These are phyloP conservation scores for Umimayanthus chanpuru DNA, from an alignment of 92 coral and sea anemone species.

Conservation along the genomic window DNA sequence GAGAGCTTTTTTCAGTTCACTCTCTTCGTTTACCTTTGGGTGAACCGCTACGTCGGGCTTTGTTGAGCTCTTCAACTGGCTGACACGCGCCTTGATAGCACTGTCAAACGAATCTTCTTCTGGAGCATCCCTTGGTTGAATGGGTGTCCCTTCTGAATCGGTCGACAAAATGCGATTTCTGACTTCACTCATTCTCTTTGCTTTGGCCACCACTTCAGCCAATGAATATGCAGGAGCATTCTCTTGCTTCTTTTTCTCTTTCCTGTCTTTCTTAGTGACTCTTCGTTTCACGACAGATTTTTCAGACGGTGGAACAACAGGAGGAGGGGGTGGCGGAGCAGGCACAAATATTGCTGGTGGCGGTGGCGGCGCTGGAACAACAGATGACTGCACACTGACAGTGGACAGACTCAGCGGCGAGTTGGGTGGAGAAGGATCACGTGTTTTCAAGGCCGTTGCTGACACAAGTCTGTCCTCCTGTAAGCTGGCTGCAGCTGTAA, in stretches of 20 bases:
- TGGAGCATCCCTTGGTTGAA: slow-evolving; percentile 25
- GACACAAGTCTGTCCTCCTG: slow-evolving; percentile 67
- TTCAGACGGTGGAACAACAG: slow-evolving; percentile 71
- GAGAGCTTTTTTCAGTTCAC: slow-evolving; percentile 79
- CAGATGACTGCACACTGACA: slow-evolving; percentile 55
- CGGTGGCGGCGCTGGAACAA: slow-evolving; percentile 52
- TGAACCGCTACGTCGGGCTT: background rate
- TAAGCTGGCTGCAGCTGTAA: slow-evolving; percentile 44
- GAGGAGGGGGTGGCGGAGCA: slow-evolving; percentile 84
- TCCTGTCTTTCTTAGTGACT: slow-evolving; percentile 66
- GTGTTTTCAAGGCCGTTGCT: slow-evolving; percentile 64
- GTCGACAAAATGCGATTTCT: slow-evolving; percentile 61
- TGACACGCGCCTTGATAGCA: slow-evolving; percentile 68
- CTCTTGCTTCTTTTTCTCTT: slow-evolving; percentile 67
- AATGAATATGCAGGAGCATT: slow-evolving; percentile 73
- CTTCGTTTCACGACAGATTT: slow-evolving; percentile 45
- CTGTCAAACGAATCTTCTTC: slow-evolving; percentile 70
- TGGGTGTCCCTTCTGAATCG: slow-evolving; percentile 21
- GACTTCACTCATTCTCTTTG: slow-evolving; percentile 76
- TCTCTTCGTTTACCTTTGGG: slow-evolving; percentile 57
- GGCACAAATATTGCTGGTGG: slow-evolving; percentile 58
- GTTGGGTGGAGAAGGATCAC: slow-evolving; percentile 60
- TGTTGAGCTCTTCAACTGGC: slow-evolving; percentile 60
- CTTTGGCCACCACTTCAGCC: slow-evolving; percentile 85
- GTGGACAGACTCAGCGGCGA: slow-evolving; percentile 16